These are phyloP conservation scores for Anastrepha obliqua DNA, from an alignment of 1,140 invertebrate species.

Conservation along the genomic window DNA sequence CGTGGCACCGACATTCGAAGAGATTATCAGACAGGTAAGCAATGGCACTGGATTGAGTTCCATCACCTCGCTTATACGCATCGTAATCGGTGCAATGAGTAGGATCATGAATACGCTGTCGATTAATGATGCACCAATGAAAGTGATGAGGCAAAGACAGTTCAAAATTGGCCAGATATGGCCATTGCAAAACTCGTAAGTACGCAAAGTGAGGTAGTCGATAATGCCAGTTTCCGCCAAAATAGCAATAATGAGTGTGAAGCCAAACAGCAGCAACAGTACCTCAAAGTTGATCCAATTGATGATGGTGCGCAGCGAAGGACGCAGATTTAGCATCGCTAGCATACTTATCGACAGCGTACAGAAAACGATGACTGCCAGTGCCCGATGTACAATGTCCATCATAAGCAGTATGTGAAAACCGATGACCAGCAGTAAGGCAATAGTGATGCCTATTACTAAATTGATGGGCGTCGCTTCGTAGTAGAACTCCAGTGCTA, in stretches of 20 bases:
- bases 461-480: slow-evolving; percentile 8
- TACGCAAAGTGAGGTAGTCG: slow-evolving; percentile 46
- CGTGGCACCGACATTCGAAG: slow-evolving; percentile 39
- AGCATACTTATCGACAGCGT: slow-evolving; percentile 35
- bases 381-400: slow-evolving; percentile 36
- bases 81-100: slow-evolving; percentile 33
- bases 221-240: slow-evolving; percentile 54
- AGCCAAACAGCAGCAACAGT: slow-evolving; percentile 50
- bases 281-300: slow-evolving; percentile 42
- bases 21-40: slow-evolving; percentile 51
- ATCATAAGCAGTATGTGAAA: slow-evolving; percentile 31
- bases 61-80: slow-evolving; percentile 55
- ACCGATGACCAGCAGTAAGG: not conserved
- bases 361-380: slow-evolving; percentile 36
- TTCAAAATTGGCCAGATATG: slow-evolving; percentile 56
- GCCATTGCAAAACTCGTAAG: slow-evolving; percentile 52
- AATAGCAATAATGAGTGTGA: slow-evolving; percentile 49
- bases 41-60: slow-evolving; percentile 53
- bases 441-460: not conserved
- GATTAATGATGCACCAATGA: not conserved
- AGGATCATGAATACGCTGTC: slow-evolving; percentile 26
- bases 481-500: not conserved
- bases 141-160: not conserved
- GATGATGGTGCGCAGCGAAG: slow-evolving; percentile 33
- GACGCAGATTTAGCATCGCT: slow-evolving; percentile 19